Conservation (phyloP, 2,113 vertebrate species). For the Larimichthys crocea region DNA sequence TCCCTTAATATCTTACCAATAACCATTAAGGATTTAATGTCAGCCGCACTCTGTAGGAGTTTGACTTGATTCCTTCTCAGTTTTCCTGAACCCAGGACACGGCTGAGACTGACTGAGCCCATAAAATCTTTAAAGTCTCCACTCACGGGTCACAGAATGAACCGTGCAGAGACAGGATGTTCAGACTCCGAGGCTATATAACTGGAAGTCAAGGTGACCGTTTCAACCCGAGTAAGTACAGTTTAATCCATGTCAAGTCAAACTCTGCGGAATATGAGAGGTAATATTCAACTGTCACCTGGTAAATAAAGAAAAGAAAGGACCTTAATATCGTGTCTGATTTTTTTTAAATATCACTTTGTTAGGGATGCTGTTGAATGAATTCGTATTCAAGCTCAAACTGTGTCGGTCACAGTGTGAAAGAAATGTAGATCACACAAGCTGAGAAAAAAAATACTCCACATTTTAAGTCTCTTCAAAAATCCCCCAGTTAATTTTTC, state of each 20-base stretch:
- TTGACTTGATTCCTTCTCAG: conserved; percentile 61
- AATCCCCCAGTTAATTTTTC: conserved; percentile 79
- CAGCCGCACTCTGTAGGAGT: conserved; percentile 54
- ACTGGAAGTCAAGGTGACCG: conserved; percentile 56
- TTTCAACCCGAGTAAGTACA: conserved; percentile 31
- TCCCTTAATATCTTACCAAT: conserved; percentile 81
- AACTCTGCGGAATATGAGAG: conserved; percentile 19
- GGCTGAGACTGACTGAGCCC: conserved; percentile 63
- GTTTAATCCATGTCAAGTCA: conserved; percentile 38
- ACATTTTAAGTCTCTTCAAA: conserved; percentile 69
- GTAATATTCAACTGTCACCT: neutral
- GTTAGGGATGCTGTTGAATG: conserved; percentile 16
- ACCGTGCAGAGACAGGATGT: conserved; percentile 47
- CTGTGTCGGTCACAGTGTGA: conserved; percentile 33
- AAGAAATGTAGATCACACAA: conserved; percentile 59
- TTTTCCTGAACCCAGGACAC: conserved; percentile 56
- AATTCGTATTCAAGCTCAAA: conserved; percentile 48
- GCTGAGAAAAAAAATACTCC: conserved; percentile 42
- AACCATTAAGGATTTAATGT: conserved; percentile 81
- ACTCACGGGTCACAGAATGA: conserved; percentile 63
- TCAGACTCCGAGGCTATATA: conserved; percentile 24
- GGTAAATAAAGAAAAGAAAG: neutral
- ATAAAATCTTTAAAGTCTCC: conserved; percentile 73
- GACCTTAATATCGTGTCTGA: conserved; percentile 4
- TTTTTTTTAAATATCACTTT: conserved; percentile 20